Evolutionary conservation across 2,113 vertebrate species (phyloP), one percentile per base, ranked within the genome.

Genomic region (Pachycephala philippinensis): DNA sequence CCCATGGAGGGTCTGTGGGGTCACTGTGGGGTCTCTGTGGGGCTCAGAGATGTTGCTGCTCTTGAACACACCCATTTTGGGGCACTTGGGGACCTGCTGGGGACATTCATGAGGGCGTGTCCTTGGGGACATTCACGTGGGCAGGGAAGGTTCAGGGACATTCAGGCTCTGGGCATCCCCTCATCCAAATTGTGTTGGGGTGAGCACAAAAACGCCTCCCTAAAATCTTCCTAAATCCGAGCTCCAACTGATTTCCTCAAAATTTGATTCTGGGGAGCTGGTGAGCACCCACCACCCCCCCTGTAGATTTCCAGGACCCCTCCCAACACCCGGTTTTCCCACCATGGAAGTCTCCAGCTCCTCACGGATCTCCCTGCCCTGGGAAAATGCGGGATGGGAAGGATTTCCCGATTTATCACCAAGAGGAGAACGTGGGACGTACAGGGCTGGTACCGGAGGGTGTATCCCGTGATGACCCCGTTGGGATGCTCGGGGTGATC

Each of bases 401-500:
- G 44, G 3, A 35, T 6, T 35, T 28, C 60, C 37, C 1, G 31
- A n/a, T 39, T 39, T n/a, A 37, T 15, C 54, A 1, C 9, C 5
- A 12, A 44, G 71, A 57, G 53, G 77, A 47, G 23, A 53, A 8
- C 1, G 8, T 4, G 35, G 90, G 52, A 98, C 98, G 52, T 98
- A 99, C 99, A 99, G 98, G 98, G 97, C n/a, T 98, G 97, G 66
- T 99, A 99, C 54, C 97, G 98, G 39, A 99, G 98, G 23, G 82
- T 98, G 95, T 99, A 99, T 96, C 99, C 99, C 11, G 97, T 99
- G 96, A 99, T 96, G 93, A 99, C 97, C 59, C 99, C 99, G 13
- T 99, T 99, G 71, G 99, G 99, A 90, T 99, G 99, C 33, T 98
- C 97, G 15, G 99, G 99, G 77, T 98, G 99, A 35, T 98, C 99